phyloP scores from a whole-genome alignment of 1,140 invertebrate genomes.

The Drosophila equinoxialis region DNA sequence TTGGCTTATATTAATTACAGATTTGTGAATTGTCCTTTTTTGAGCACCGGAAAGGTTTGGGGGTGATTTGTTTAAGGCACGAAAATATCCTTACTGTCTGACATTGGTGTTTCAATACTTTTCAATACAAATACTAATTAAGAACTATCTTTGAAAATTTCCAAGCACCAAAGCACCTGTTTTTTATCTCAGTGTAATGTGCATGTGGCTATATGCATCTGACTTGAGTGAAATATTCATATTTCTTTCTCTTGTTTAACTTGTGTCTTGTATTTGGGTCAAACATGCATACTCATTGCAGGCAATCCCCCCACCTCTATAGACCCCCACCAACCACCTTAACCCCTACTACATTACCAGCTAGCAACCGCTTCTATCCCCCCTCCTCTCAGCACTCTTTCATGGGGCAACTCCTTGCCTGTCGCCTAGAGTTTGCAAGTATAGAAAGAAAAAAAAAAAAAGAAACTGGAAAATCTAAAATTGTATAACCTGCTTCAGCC shows the following conservation, averaged over 20 bases:
- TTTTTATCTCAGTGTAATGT: constrained; percentile 22
- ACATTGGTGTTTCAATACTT: too few species aligned
- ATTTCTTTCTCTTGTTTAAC: constrained; percentile 32
- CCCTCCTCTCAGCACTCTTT: background rate
- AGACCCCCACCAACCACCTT: constrained; percentile 38
- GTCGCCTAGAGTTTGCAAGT: constrained; percentile 13
- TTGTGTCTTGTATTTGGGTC: constrained; percentile 72
- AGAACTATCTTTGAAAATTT: too few species aligned
- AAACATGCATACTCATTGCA: constrained; percentile 79
- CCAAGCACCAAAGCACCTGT: too few species aligned
- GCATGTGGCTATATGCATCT: constrained; percentile 15
- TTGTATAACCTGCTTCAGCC: constrained; percentile 75
- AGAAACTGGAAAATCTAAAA: constrained; percentile 69
- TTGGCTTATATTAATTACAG: too few species aligned
- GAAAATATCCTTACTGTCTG: too few species aligned
- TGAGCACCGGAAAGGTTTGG: too few species aligned
- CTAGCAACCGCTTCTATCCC: background rate
- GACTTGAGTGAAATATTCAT: constrained; percentile 34
- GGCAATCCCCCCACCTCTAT: constrained; percentile 22
- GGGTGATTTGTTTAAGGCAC: too few species aligned
- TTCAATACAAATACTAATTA: too few species aligned
- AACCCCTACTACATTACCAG: background rate
- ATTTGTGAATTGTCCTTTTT: too few species aligned
- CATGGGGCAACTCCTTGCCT: background rate
- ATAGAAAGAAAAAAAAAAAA: constrained; percentile 25